A percentile compares a stretch with the other conserved stretches of the same genome.
Evolutionary conservation across 1,140 invertebrate species (phyloP).

Genomic region (Megalonaias nervosa): DNA sequence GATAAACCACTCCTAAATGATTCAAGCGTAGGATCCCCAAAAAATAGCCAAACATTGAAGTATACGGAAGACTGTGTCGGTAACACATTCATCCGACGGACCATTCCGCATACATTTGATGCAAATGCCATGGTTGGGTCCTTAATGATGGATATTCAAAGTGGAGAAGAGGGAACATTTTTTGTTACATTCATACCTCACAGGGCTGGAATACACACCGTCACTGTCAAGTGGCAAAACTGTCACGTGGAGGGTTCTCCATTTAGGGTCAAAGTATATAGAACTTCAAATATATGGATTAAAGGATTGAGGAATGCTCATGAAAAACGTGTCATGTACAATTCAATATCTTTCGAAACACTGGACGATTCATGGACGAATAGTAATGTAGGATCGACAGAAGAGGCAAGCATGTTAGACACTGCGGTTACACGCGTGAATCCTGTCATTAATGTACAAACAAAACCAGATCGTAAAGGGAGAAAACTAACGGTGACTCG

Average conservation of each 20-base stretch:
- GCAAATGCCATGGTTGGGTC: constrained; percentile 40
- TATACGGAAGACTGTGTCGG: constrained; percentile 48
- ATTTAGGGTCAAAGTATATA: constrained; percentile 54
- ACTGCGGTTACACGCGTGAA: background rate
- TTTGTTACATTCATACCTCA: constrained; percentile 60
- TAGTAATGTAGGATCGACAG: background rate
- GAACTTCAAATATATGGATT: constrained; percentile 11
- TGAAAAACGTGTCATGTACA: constrained; percentile 40
- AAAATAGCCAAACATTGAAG: background rate
- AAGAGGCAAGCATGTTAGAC: background rate
- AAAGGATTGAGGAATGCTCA: constrained; percentile 20
- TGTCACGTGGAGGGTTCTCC: constrained; percentile 59
- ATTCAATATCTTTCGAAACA: constrained; percentile 39
- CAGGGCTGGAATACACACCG: constrained; percentile 54
- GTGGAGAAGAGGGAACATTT: constrained; percentile 53
- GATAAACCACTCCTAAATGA: constrained; percentile 15
- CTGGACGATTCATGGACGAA: constrained; percentile 19
- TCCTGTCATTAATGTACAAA: background rate
- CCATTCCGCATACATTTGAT: constrained; percentile 44
- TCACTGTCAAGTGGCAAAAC: constrained; percentile 52
- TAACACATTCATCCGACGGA: constrained; percentile 60
- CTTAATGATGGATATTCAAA: constrained; percentile 58
- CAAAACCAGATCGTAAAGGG: constrained; percentile 15
- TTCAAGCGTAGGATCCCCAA: constrained; percentile 3
- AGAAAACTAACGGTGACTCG: constrained; percentile 57